A percentile compares a stretch with the other conserved stretches of the same genome.
phyloP scores from a whole-genome alignment of 2,113 vertebrate species.

The western clawed frog (Xenopus tropicalis) region DNA sequence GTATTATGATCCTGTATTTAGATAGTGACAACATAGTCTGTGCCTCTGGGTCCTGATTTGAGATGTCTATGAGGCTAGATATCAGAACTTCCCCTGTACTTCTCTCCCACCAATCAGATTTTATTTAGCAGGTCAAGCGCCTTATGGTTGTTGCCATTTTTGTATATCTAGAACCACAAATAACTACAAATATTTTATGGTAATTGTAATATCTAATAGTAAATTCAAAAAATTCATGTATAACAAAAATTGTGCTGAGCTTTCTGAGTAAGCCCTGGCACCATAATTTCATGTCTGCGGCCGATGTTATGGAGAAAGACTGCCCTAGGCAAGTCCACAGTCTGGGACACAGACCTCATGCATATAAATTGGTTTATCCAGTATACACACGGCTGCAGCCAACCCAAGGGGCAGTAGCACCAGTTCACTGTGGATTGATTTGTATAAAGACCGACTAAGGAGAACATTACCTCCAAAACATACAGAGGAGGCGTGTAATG shows the following conservation, averaged over 20 bases:
- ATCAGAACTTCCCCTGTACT: too few relatives aligned
- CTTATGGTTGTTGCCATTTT: too few relatives aligned
- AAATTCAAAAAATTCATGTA: too few relatives aligned
- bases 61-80: too few relatives aligned
- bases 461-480: not conserved
- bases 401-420: not conserved
- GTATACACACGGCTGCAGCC: not conserved
- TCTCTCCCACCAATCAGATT: too few relatives aligned
- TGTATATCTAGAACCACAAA: too few relatives aligned
- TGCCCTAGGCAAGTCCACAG: not conserved
- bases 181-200: too few relatives aligned
- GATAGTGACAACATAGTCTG: too few relatives aligned
- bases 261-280: not conserved
- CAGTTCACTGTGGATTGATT: not conserved
- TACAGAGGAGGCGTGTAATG: not conserved
- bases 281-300: not conserved
- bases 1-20: too few relatives aligned
- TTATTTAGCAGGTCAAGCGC: too few relatives aligned
- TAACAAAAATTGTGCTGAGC: not conserved
- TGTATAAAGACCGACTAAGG: not conserved
- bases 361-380: constrained; percentile 4
- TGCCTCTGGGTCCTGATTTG: too few relatives aligned
- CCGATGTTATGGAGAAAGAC: not conserved
- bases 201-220: too few relatives aligned
- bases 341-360: constrained; percentile 5